These are phyloP conservation scores for Mionectes olivaceus DNA, from an alignment of 2,797 vertebrate species.

Conservation along the genomic window DNA sequence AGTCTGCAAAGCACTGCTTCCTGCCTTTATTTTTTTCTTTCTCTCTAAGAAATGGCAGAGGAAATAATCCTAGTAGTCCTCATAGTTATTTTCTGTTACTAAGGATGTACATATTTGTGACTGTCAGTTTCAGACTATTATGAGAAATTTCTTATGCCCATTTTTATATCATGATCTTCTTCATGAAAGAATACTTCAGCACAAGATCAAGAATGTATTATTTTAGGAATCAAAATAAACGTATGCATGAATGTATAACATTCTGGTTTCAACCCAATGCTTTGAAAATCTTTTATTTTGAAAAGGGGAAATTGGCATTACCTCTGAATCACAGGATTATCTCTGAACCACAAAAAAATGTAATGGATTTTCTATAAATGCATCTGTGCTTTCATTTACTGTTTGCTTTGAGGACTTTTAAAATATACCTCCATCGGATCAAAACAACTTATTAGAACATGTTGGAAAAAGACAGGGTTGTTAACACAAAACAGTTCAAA, in stretches of 20 bases:
- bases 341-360: not conserved
- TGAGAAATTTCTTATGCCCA: not conserved
- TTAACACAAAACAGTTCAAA: not conserved
- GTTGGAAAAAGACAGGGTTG: not conserved
- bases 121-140: not conserved
- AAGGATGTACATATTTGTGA: not conserved
- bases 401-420: not conserved
- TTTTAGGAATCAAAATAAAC: not conserved
- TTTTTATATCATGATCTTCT: not conserved
- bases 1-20: constrained; percentile 6
- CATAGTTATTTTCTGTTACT: not conserved
- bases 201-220: not conserved
- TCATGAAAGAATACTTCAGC: rapidly evolving
- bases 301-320: not conserved
- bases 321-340: not conserved
- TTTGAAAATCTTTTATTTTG: not conserved
- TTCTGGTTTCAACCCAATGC: not conserved
- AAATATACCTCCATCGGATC: not conserved
- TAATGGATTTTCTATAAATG: not conserved
- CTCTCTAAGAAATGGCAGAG: not conserved
- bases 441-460: not conserved
- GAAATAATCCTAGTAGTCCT: not conserved
- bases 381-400: not conserved
- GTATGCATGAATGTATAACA: not conserved
- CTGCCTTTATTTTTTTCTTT: not conserved